Percentiles rank a stretch among this genome's conserved stretches.
These are phyloP conservation scores for Pseudorectes ferrugineus DNA, from an alignment of 2,113 vertebrate species.

Conservation along the genomic window DNA sequence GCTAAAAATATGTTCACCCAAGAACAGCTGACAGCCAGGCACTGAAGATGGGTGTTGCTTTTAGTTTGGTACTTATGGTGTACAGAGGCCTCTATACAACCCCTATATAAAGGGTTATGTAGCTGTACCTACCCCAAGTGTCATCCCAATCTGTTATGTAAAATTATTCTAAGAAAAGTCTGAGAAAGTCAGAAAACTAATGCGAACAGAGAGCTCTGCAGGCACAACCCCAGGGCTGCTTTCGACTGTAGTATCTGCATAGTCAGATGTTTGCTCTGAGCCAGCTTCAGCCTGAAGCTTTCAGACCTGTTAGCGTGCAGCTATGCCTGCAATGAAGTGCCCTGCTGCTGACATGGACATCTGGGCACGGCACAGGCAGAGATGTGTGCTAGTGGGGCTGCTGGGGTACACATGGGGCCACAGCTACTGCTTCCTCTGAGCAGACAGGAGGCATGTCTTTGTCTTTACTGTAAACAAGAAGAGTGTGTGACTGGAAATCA, in stretches of 20 bases:
- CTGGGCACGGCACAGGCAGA: background rate
- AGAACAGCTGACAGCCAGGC: background rate
- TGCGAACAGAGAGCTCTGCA: background rate
- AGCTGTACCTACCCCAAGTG: background rate
- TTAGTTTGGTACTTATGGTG: background rate
- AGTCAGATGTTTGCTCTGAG: conserved; percentile 18
- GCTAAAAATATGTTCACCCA: background rate
- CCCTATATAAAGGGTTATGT: background rate
- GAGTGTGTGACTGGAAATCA: background rate
- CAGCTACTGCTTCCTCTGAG: background rate
- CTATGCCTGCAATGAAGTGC: background rate
- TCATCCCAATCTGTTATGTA: background rate
- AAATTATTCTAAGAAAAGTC: conserved; percentile 4
- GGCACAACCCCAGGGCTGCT: background rate
- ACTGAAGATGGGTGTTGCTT: background rate
- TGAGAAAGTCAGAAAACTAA: conserved; percentile 1
- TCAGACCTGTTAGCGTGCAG: background rate
- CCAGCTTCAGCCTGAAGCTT: background rate
- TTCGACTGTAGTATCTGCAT: background rate
- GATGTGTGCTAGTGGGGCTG: background rate
- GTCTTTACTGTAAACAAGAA: background rate
- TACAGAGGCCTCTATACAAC: background rate
- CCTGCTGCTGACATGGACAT: background rate
- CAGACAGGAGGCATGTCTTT: background rate
- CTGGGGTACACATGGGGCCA: background rate